Evolutionary conservation across 2,888 invertebrate species (phyloP).

Genomic region (Steinernema scapterisci): DNA sequence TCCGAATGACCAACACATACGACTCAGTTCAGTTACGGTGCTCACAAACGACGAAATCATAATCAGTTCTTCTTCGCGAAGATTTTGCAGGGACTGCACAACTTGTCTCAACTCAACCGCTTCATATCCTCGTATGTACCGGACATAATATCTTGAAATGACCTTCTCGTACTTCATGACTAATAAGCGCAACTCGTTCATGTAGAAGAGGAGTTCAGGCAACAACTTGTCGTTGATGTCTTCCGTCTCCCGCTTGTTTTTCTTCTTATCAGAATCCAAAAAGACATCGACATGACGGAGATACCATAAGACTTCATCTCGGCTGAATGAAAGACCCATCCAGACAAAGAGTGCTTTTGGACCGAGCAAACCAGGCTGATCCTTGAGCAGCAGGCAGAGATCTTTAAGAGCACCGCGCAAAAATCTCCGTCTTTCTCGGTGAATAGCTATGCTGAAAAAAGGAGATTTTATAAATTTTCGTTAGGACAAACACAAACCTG

Average conservation of each 20-base stretch:
- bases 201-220: slow-evolving; percentile 94
- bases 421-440: slow-evolving; percentile 79
- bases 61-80: slow-evolving; percentile 54
- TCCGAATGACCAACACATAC: slow-evolving; percentile 9
- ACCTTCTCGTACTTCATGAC: slow-evolving; percentile 91
- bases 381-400: slow-evolving; percentile 88
- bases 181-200: slow-evolving; percentile 89
- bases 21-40: slow-evolving; percentile 49
- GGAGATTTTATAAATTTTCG: neutral
- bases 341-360: slow-evolving; percentile 91
- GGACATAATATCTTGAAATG: slow-evolving; percentile 79
- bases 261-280: slow-evolving; percentile 80
- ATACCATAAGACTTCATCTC: slow-evolving; percentile 96
- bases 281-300: slow-evolving; percentile 94
- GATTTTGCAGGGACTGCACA: slow-evolving; percentile 61
- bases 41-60: slow-evolving; percentile 55
- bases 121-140: slow-evolving; percentile 94
- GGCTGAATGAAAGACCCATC: slow-evolving; percentile 89
- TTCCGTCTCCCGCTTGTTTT: slow-evolving; percentile 79
- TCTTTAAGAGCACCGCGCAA: slow-evolving; percentile 92
- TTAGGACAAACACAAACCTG: slow-evolving; percentile 60
- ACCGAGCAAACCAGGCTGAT: slow-evolving; percentile 94
- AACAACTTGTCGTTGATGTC: slow-evolving; percentile 91
- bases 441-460: slow-evolving; percentile 37
- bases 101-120: slow-evolving; percentile 85